Evolutionary conservation across 1,140 invertebrate species (phyloP).

Genomic region (Neotoxoptera formosana): DNA sequence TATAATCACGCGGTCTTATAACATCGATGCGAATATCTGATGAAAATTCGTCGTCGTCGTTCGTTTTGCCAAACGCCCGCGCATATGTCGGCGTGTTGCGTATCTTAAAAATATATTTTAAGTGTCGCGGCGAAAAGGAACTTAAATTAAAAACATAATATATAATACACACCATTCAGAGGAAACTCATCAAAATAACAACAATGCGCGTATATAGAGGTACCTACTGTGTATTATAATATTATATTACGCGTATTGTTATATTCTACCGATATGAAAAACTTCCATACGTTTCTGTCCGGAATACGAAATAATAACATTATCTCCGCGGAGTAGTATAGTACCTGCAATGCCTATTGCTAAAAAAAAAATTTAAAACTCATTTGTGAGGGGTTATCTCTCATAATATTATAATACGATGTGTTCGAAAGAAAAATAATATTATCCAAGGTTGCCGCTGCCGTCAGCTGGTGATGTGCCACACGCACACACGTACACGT

Average conservation of each 20-base stretch:
- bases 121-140: not conserved
- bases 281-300: not conserved
- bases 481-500: not conserved
- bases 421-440: slow-evolving; percentile 33
- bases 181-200: not conserved
- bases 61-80: not conserved
- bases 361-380: not conserved
- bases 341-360: not conserved
- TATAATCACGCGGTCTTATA: not conserved
- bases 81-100: not conserved
- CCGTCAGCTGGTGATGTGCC: slow-evolving; percentile 35
- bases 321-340: not conserved
- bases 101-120: not conserved
- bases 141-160: not conserved
- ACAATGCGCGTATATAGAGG: not conserved
- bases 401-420: not conserved
- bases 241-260: not conserved
- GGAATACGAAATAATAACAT: not conserved
- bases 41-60: not conserved
- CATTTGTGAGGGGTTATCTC: not conserved
- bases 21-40: not conserved
- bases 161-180: no score
- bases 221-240: not conserved
- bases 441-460: slow-evolving; percentile 54
- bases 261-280: not conserved